These are phyloP conservation scores for Antheraea pernyi DNA, from an alignment of 1,140 invertebrate species.

Conservation along the genomic window DNA sequence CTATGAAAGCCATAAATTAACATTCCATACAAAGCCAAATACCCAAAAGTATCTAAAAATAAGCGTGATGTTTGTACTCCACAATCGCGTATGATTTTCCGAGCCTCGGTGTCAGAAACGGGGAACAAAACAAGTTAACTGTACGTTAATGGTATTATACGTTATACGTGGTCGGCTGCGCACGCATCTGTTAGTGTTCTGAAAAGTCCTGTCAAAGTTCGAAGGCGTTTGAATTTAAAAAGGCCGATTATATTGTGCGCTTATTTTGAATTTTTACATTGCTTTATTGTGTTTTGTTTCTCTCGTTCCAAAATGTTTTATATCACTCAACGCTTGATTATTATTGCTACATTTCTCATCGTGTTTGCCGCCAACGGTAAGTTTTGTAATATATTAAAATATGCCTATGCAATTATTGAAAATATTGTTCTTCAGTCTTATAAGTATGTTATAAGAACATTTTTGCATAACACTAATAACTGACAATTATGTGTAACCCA, in stretches of 20 bases:
- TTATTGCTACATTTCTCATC: not conserved
- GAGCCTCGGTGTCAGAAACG: conserved; percentile 44
- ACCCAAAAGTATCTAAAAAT: conserved; percentile 63
- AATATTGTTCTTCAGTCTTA: too few relatives aligned
- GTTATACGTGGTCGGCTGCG: conserved; percentile 52
- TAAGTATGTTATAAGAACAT: too few relatives aligned
- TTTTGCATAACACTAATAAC: too few relatives aligned
- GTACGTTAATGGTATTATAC: conserved; percentile 18
- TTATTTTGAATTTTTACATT: not conserved
- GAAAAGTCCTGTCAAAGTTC: not conserved
- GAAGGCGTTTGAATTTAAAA: conserved; percentile 5
- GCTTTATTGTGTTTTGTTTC: not conserved
- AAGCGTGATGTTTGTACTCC: conserved; percentile 70
- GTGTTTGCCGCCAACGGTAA: not conserved
- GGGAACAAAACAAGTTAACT: conserved; percentile 29
- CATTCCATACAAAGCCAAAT: conserved; percentile 47
- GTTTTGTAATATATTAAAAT: not conserved
- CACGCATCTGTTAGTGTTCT: conserved; percentile 31
- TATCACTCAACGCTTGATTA: not conserved
- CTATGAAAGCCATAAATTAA: conserved; percentile 30
- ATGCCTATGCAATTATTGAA: too few relatives aligned
- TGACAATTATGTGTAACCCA: too few relatives aligned
- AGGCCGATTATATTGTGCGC: not conserved
- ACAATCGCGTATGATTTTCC: conserved; percentile 55
- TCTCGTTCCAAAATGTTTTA: not conserved